Conservation (phyloP, 2,113 vertebrate genomes). For the Esox niger region DNA sequence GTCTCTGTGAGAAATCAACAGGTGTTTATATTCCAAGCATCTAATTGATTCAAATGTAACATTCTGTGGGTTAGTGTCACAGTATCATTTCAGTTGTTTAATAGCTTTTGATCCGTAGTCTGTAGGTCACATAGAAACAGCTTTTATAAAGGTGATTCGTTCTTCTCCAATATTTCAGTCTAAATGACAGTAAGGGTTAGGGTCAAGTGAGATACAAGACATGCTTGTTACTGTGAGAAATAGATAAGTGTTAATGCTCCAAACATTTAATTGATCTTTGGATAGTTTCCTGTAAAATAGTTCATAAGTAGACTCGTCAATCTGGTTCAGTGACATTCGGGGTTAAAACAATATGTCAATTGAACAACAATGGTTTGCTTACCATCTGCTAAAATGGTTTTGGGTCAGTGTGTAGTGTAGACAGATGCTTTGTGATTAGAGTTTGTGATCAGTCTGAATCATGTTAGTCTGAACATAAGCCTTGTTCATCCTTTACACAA, state of each 20-base stretch:
- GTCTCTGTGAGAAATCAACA: not conserved
- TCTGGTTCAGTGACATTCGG: conserved; percentile 36
- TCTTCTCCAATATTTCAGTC: too few relatives aligned
- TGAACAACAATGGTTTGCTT: not conserved
- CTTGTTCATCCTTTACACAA: too few relatives aligned
- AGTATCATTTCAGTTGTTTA: too few relatives aligned
- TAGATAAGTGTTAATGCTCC: conserved; percentile 21
- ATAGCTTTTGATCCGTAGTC: too few relatives aligned
- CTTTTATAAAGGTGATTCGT: too few relatives aligned
- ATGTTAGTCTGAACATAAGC: not conserved
- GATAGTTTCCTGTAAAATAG: conserved; percentile 25
- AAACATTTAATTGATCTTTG: conserved; percentile 50
- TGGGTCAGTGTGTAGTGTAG: not conserved
- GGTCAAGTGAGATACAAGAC: too few relatives aligned
- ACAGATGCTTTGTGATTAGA: not conserved
- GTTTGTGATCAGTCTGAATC: not conserved
- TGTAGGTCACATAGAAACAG: too few relatives aligned
- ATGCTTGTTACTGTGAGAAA: conserved; percentile 4
- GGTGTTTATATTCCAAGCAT: conserved; percentile 57
- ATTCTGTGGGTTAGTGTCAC: too few relatives aligned
- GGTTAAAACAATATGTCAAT: conserved; percentile 1
- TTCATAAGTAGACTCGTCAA: conserved; percentile 19
- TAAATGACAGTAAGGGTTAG: too few relatives aligned
- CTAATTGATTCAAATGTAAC: too few relatives aligned
- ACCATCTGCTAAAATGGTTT: not conserved